These are phyloP conservation scores for Chrysogorgia sp. DNA, from an alignment of 92 coral and sea anemone species.

Conservation along the genomic window DNA sequence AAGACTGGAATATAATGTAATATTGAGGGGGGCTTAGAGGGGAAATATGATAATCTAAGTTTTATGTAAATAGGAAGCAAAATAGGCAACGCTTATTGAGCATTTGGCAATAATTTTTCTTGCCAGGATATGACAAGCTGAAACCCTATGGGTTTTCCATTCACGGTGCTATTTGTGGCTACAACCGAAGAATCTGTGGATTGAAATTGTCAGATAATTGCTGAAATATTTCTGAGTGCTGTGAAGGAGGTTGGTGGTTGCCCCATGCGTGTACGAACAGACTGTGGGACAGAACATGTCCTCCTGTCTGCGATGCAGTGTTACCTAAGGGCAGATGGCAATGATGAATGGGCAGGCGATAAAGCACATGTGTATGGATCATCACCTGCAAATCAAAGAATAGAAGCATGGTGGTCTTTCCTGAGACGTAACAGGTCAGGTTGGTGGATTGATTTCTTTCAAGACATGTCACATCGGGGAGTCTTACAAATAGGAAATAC, in stretches of 20 bases:
- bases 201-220: slow-evolving; percentile 55
- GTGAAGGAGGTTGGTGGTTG: slow-evolving; percentile 56
- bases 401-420: slow-evolving; percentile 16
- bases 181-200: slow-evolving; percentile 64
- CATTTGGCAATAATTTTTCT: background rate
- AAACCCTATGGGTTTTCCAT: slow-evolving; percentile 66
- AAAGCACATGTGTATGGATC: slow-evolving; percentile 13
- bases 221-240: slow-evolving; percentile 53
- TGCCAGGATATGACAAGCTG: slow-evolving; percentile 59
- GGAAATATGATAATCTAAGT: too few relatives aligned
- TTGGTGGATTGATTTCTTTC: slow-evolving; percentile 12
- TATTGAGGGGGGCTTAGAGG: too few relatives aligned
- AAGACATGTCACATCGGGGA: slow-evolving; percentile 8
- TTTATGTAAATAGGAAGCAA: too few relatives aligned
- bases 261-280: slow-evolving; percentile 58
- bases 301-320: slow-evolving; percentile 72
- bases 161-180: slow-evolving; percentile 59
- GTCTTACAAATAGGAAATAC: slow-evolving; percentile 2
- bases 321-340: slow-evolving; percentile 11
- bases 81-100: too few relatives aligned
- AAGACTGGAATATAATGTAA: too few relatives aligned
- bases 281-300: slow-evolving; percentile 72
- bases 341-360: slow-evolving; percentile 6
- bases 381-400: slow-evolving; percentile 9
- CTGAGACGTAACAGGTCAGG: slow-evolving; percentile 11